Base-by-base conservation (phyloP, 2,888 invertebrate species). In the Hydroisotoma schaefferi region DNA sequence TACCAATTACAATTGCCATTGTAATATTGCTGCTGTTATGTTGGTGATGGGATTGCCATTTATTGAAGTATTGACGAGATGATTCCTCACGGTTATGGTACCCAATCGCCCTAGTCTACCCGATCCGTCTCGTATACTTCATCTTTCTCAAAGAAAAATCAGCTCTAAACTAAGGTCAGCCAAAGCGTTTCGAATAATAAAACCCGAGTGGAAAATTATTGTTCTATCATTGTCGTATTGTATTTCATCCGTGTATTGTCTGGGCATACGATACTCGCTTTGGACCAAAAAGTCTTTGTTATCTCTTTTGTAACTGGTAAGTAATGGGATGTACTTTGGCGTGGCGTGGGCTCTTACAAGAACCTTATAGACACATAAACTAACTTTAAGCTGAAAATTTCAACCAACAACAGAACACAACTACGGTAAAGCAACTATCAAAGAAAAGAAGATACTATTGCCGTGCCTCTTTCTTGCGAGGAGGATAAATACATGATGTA, bases 191-290 rank as follows among this genome's bases (percentile, higher is more conserved):
- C 20, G 40, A 40, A 40, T 40, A 40, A 40, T 40, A 40, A 15
- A 40, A 20, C n/a, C 40, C 5, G 40, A 40, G 52, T 52, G 52
- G 37, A 37, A 33, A 56, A 63, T 63, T 55, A 59, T 63, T 63
- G 59, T 59, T 56, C 46, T 48, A 61, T 58, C 57, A 57, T 55
- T 49, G 43, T 54, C 52, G 29, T 51, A 43, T 61, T 61, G 57
- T 61, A n/a, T 23, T 18, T 20, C 20, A 18, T 22, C 10, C 22
- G 20, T 33, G 15, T 33, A 12, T 52, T 33, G 20, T 29, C 22
- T 37, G 33, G 52, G 52, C 52, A 52, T 26, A 29, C 49, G 49
- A 49, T 49, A 49, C 52, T 29, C 23, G 22, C 5, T 12, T 20
- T n/a, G 18, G 46, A 46, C 15, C 33, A 10, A 23, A 18, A 29